These are phyloP conservation scores for Pungitius pungitius DNA, from an alignment of 2,113 vertebrate species.

Conservation along the genomic window DNA sequence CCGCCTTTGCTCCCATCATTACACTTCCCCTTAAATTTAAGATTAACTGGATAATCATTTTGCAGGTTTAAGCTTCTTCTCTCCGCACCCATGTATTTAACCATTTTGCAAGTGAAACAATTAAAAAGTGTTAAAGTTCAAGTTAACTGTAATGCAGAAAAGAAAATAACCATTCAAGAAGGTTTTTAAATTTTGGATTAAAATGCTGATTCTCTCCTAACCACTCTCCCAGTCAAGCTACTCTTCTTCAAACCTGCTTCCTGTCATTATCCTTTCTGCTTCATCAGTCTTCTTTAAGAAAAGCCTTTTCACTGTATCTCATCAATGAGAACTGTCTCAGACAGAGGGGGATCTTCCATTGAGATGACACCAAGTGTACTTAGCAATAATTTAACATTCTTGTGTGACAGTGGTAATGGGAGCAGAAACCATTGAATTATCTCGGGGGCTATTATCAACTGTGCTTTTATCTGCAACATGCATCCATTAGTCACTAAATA, in stretches of 20 bases:
- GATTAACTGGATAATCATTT: constrained; percentile 37
- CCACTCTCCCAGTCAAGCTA: constrained; percentile 9
- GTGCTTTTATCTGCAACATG: constrained; percentile 22
- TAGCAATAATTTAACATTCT: constrained; percentile 28
- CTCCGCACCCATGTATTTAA: constrained; percentile 2
- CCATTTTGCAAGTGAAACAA: background rate
- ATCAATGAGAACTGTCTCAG: constrained; percentile 16
- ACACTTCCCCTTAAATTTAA: constrained; percentile 29
- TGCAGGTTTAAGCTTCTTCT: constrained; percentile 12
- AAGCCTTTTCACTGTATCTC: constrained; percentile 6
- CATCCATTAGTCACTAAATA: constrained; percentile 31
- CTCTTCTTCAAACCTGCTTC: constrained; percentile 15
- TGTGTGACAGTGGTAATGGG: constrained; percentile 10
- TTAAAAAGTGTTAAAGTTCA: constrained; percentile 17
- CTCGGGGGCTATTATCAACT: constrained; percentile 13
- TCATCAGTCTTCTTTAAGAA: constrained; percentile 16
- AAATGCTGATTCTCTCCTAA: constrained; percentile 27
- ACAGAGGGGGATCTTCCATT: constrained; percentile 10
- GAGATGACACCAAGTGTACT: constrained; percentile 24
- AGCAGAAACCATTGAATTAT: constrained; percentile 28
- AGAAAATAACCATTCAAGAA: background rate
- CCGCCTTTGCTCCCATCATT: constrained; percentile 2
- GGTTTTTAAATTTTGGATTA: constrained; percentile 28
- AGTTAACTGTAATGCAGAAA: constrained; percentile 7
- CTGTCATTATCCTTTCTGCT: constrained; percentile 21